A percentile compares a stretch with the other conserved stretches of the same genome.
Conservation (phyloP, 2,888 invertebrate genomes). For the Dynastes maya region DNA sequence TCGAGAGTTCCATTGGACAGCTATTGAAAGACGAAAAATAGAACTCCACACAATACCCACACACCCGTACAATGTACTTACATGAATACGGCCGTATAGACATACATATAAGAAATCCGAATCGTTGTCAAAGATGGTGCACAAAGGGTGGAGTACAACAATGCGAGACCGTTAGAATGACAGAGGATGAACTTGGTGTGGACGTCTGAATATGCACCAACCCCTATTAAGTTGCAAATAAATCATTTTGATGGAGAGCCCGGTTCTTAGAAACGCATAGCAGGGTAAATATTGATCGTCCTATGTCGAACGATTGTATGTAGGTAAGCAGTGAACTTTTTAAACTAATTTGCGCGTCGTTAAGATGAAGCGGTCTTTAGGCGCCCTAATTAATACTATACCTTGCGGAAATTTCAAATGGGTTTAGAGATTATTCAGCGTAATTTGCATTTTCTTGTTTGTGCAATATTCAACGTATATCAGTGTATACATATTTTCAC, state of each 20-base stretch:
- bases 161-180: slow-evolving; percentile 20
- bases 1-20: slow-evolving; percentile 35
- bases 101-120: slow-evolving; percentile 27
- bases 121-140: slow-evolving; percentile 38
- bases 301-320: neutral
- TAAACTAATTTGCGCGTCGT: slow-evolving; percentile 19
- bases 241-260: slow-evolving; percentile 22
- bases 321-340: neutral
- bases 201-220: slow-evolving; percentile 13
- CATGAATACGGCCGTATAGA: neutral
- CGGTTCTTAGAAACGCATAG: neutral
- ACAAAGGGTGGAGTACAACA: slow-evolving; percentile 33
- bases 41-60: slow-evolving; percentile 20
- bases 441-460: too few species aligned
- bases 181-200: slow-evolving; percentile 31
- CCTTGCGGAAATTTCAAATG: too few species aligned
- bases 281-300: slow-evolving; percentile 10
- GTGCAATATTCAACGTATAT: too few species aligned
- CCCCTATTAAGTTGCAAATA: slow-evolving; percentile 28
- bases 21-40: slow-evolving; percentile 35
- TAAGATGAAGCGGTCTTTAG: neutral
- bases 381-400: too few species aligned
- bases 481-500: too few species aligned
- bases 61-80: neutral
- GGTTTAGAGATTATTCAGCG: too few species aligned